Percentiles rank a stretch among this genome's conserved stretches.
phyloP scores from a whole-genome alignment of 64 coral and sea anemone species.

The Astreopora myriophthalma region DNA sequence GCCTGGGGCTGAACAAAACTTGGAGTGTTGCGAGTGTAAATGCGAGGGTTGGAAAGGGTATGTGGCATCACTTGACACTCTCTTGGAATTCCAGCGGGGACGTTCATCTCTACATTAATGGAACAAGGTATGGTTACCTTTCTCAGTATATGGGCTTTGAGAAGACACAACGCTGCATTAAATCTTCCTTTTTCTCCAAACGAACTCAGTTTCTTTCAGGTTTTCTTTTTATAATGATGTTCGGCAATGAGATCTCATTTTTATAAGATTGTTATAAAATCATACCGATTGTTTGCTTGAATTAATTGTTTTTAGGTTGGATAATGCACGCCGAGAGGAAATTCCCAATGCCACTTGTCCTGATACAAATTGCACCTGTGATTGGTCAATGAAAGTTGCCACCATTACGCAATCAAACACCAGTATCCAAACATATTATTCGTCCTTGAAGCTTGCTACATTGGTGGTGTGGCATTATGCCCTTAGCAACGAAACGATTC shows the following conservation, averaged over 20 bases:
- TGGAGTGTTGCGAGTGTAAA: conserved; percentile 20
- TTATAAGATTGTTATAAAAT: too few relatives aligned
- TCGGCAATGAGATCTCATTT: too few relatives aligned
- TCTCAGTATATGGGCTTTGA: not conserved
- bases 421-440: not conserved
- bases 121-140: conserved; percentile 3
- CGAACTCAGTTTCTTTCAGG: too few relatives aligned
- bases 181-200: too few relatives aligned
- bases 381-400: conserved; percentile 31
- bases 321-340: not conserved
- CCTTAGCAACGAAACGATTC: not conserved
- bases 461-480: conserved; percentile 17
- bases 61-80: not conserved
- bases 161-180: too few relatives aligned
- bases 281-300: not conserved
- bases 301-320: not conserved
- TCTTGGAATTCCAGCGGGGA: conserved; percentile 10
- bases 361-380: not conserved
- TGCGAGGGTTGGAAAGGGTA: not conserved
- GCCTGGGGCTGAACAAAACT: not conserved
- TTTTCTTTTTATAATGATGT: too few relatives aligned
- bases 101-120: conserved; percentile 13
- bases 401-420: not conserved
- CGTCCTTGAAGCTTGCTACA: not conserved
- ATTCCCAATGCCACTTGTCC: not conserved